Conservation (phyloP, 2,888 invertebrate species). For the Tuta absoluta region DNA sequence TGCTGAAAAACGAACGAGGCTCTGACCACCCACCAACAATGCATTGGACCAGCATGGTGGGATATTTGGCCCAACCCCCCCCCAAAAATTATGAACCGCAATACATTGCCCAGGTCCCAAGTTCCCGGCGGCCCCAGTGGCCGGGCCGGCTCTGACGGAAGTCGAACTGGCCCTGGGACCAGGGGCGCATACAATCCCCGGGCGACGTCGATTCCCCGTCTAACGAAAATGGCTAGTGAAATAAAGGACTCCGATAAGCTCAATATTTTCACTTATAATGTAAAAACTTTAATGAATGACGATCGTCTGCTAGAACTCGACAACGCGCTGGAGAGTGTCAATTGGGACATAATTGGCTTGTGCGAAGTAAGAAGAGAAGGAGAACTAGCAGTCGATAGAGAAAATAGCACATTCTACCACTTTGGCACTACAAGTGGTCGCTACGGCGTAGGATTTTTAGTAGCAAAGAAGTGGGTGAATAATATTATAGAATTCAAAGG, state of each 20-base stretch:
- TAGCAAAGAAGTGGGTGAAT: conserved; percentile 9
- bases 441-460: conserved; percentile 14
- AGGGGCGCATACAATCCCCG: conserved; percentile 2
- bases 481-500: conserved; percentile 22
- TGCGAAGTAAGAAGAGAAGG: conserved; percentile 14
- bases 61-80: too few relatives aligned
- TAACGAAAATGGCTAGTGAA: neutral
- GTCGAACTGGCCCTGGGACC: too few relatives aligned
- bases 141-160: too few relatives aligned
- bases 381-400: neutral
- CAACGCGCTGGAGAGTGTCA: conserved; percentile 5
- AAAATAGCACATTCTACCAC: conserved; percentile 9
- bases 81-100: too few relatives aligned
- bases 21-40: too few relatives aligned
- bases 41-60: too few relatives aligned
- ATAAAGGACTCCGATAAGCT: neutral
- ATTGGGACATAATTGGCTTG: conserved; percentile 10
- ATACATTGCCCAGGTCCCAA: too few relatives aligned
- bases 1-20: too few relatives aligned
- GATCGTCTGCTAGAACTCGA: conserved; percentile 3
- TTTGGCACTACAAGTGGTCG: too few relatives aligned
- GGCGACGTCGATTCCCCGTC: conserved; percentile 6
- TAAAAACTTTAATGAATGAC: conserved; percentile 1
- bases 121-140: too few relatives aligned
- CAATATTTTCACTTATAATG: conserved; percentile 10